Base-by-base conservation (phyloP, 2,797 vertebrate species). In the Gymnothorax reevesii region DNA sequence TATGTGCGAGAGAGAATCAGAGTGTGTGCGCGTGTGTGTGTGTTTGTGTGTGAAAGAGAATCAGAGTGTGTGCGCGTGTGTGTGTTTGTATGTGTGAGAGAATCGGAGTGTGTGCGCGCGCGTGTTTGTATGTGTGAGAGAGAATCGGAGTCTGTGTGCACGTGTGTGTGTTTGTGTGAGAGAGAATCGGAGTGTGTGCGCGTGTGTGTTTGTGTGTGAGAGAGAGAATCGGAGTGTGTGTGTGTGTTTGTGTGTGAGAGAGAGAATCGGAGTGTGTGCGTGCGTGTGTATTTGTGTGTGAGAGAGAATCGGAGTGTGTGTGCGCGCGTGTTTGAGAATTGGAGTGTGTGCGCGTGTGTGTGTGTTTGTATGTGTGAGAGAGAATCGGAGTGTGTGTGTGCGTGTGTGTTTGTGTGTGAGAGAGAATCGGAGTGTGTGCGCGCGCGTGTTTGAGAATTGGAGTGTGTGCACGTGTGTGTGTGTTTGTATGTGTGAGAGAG, bases 81-180 rank as follows among this genome's bases (percentile, higher is more conserved):
- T 17, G 69, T 82, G 82, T 59, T 12, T 59, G 84, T n/a, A 42
- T 85, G 85, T 52, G 83, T 60, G 49, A 79, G 83, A 71, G 85
- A 83, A 59, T 91, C 88, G 82, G 89, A 75, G 89, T 87, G 93
- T 91, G 87, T 91, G 89, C 89, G 88, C 90, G 13, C 0, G 85
- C 88, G 88, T 79, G 87, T 88, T 90, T 89, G 87, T 82, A 86
- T 86, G 87, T 89, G 88, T 91, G 88, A 89, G 89, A 88, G 92
- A 87, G 90, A 88, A 87, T 64, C 82, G 91, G 86, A 3, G 71
- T 27, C 59, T 33, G 83, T 83, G 87, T 71, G 69, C 49, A 52
- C 80, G 33, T 62, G 83, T 82, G 60, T 89, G 62, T 75, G 86
- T 86, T 87, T 87, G 82, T 86, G 84, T 83, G 85, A 85, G 62